Evolutionary conservation across 1,140 invertebrate genomes (phyloP).

Genomic region (Coelopa frigida): DNA sequence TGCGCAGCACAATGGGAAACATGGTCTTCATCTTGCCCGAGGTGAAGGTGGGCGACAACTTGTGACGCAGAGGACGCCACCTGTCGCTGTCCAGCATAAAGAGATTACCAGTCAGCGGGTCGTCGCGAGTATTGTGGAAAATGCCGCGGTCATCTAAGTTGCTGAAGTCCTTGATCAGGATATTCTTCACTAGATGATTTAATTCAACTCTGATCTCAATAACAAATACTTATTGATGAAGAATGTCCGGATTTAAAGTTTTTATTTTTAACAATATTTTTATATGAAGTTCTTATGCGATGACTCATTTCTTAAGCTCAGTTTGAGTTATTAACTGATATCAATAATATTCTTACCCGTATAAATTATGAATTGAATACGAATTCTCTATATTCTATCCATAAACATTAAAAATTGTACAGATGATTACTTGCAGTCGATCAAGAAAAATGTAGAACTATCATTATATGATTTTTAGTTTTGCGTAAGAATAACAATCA

Average conservation of each 20-base stretch:
- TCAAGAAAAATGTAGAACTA: no score
- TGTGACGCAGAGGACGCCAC: constrained; percentile 52
- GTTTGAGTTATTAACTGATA: not conserved
- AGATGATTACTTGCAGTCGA: no score
- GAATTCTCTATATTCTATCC: no score
- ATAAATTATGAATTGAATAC: no score
- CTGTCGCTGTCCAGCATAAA: constrained; percentile 46
- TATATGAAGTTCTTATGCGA: not conserved
- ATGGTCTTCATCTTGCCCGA: constrained; percentile 50
- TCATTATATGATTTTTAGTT: no score
- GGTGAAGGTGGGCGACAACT: constrained; percentile 55
- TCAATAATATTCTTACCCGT: no score
- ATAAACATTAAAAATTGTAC: no score
- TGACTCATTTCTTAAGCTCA: not conserved
- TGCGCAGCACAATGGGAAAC: constrained; percentile 25
- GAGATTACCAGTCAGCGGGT: constrained; percentile 45
- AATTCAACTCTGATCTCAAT: no score
- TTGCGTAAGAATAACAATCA: no score
- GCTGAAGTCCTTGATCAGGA: constrained; percentile 52
- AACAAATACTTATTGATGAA: no score
- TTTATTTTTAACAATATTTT: no score
- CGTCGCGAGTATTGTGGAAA: constrained; percentile 44
- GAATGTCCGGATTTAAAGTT: no score
- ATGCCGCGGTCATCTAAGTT: constrained; percentile 48
- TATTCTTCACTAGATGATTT: constrained; percentile 48